These are phyloP conservation scores for Trididemnum clinides DNA, from an alignment of 23 tunicate genomes.

Conservation along the genomic window DNA sequence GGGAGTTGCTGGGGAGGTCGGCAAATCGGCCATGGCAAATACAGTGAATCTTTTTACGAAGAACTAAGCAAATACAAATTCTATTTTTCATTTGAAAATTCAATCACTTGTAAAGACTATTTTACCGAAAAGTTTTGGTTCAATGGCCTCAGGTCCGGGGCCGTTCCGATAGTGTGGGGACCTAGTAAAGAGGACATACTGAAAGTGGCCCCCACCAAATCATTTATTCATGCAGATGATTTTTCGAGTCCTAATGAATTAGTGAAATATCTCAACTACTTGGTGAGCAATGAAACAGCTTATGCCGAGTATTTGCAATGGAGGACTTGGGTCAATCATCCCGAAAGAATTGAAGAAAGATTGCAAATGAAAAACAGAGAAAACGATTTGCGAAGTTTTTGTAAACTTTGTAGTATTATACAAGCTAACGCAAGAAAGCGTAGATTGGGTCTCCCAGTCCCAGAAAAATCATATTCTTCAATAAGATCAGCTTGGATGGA, in stretches of 20 bases:
- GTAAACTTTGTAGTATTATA: constrained; percentile 69
- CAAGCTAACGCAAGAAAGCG: constrained; percentile 67
- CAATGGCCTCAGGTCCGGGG: constrained; percentile 93
- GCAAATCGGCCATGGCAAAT: constrained; percentile 63
- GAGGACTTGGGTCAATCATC: constrained; percentile 80
- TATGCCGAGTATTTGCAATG: constrained; percentile 84
- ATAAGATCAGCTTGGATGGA: constrained; percentile 42
- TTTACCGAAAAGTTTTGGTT: constrained; percentile 96
- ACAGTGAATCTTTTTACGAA: constrained; percentile 57
- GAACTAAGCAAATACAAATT: constrained; percentile 66
- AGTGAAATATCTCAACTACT: constrained; percentile 63
- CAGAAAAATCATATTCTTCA: constrained; percentile 2
- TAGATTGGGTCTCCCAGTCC: constrained; percentile 25
- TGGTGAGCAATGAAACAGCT: constrained; percentile 70
- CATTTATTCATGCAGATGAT: constrained; percentile 84
- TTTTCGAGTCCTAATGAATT: constrained; percentile 53
- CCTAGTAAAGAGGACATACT: constrained; percentile 71
- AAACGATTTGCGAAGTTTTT: constrained; percentile 84
- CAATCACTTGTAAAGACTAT: constrained; percentile 82
- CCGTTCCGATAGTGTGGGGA: constrained; percentile 93
- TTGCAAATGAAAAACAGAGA: constrained; percentile 59
- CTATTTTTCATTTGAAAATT: constrained; percentile 92
- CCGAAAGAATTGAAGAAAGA: constrained; percentile 56
- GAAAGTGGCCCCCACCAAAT: constrained; percentile 83
- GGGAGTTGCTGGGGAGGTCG: constrained; percentile 80